Evolutionary conservation across 2,113 vertebrate species (phyloP).

Genomic region (Hiodon tergisus): DNA sequence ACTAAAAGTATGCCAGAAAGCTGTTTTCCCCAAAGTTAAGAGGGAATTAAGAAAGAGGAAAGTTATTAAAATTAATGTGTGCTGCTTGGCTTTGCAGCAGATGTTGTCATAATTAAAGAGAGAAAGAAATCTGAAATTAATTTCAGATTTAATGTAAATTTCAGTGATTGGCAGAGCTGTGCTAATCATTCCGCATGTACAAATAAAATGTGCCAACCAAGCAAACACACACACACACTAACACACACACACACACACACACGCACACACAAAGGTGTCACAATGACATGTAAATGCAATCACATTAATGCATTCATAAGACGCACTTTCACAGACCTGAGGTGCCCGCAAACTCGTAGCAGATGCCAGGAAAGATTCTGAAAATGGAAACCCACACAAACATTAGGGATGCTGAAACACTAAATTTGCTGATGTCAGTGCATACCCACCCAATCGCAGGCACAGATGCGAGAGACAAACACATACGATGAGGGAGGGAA

Average conservation of each 20-base stretch:
- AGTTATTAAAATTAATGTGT: slow-evolving; percentile 89
- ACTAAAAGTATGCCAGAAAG: slow-evolving; percentile 49
- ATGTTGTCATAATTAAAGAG: slow-evolving; percentile 98
- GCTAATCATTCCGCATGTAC: slow-evolving; percentile 67
- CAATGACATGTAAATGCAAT: not conserved
- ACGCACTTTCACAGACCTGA: not conserved
- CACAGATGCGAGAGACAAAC: not conserved
- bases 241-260: slow-evolving; percentile 3
- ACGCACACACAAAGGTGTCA: not conserved
- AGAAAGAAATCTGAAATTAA: slow-evolving; percentile 96
- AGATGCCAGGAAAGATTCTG: not conserved
- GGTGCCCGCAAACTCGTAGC: too few species aligned
- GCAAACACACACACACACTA: slow-evolving; percentile 26
- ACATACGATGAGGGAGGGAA: not conserved
- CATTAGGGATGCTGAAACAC: too few species aligned
- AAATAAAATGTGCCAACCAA: slow-evolving; percentile 57
- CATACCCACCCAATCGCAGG: too few species aligned
- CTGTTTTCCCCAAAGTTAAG: slow-evolving; percentile 71
- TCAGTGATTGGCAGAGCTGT: slow-evolving; percentile 74
- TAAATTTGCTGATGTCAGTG: too few species aligned
- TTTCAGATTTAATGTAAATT: slow-evolving; percentile 99
- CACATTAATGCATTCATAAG: too few species aligned
- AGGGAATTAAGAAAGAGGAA: slow-evolving; percentile 54
- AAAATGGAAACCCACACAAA: too few species aligned
- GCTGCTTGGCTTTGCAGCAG: slow-evolving; percentile 93